Evolutionary conservation across 2,888 invertebrate genomes (phyloP).

Genomic region (Ernsta delagoae): DNA sequence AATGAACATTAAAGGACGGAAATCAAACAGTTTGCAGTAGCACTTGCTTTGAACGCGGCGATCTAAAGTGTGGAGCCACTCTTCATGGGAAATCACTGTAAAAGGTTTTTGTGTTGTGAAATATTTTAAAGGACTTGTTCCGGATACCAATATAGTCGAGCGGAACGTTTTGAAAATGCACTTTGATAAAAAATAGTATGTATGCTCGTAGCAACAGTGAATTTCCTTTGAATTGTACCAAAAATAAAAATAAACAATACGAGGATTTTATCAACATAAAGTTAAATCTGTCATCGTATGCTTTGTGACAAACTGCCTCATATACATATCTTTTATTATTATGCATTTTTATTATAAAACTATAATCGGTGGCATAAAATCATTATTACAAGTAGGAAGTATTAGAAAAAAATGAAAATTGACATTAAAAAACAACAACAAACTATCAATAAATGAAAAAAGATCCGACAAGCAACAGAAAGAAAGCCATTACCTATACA

Average conservation of each 20-base stretch:
- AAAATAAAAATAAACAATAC: too few relatives aligned
- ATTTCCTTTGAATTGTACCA: too few relatives aligned
- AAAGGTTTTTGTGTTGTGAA: not conserved
- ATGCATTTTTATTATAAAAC: too few relatives aligned
- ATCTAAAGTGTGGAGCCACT: not conserved
- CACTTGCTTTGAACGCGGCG: constrained; percentile 1
- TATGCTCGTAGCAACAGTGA: too few relatives aligned
- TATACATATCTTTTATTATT: too few relatives aligned
- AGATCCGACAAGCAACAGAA: not conserved
- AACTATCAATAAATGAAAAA: not conserved
- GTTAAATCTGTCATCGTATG: too few relatives aligned
- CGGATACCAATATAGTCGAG: not conserved
- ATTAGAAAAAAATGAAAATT: too few relatives aligned
- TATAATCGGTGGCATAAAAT: too few relatives aligned
- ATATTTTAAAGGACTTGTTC: not conserved
- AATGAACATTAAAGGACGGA: constrained; percentile 19
- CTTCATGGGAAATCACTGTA: constrained; percentile 16
- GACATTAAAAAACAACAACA: too few relatives aligned
- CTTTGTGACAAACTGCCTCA: too few relatives aligned
- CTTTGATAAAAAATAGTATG: not conserved
- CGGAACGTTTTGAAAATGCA: constrained; percentile 9
- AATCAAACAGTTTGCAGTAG: constrained; percentile 3
- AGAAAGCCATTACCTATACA: not conserved
- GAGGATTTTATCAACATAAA: too few relatives aligned
- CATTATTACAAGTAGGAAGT: too few relatives aligned